Evolutionary conservation across 2,888 invertebrate genomes (phyloP), one percentile per base, ranked within the genome.

Genomic region (Teleogryllus oceanicus): DNA sequence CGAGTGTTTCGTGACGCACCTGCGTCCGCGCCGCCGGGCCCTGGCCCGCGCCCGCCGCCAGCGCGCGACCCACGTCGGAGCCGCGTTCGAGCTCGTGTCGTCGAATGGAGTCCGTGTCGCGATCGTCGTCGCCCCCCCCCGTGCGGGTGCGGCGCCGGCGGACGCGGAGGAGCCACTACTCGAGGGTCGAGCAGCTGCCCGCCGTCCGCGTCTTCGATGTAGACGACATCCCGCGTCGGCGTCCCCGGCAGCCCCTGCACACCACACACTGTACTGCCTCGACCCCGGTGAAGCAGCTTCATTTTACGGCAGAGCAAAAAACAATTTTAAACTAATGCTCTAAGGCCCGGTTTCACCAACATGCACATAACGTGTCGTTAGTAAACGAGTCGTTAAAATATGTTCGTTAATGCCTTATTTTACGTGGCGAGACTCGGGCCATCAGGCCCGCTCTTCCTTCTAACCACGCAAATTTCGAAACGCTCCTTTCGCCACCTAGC

Each of bases 41-140:
- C 16, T 16, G n/a, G 37, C 4, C 62, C n/a, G 62, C 62, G 16
- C 16, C 62, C 62, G 62, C 62, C 62, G 62, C 62, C 62, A 62
- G 62, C n/a, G 62, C 62, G 13, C 87, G 76, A 12, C 82, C 84
- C 4, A 90, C 88, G 83, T 94, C 94, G 21, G 94, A 94, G 11
- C 93, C 94, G 75, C 94, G 89, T 83, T 94, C 94, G 81, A 93
- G 90, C 88, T 95, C 94, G 84, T 94, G 94, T 80, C 93, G 89
- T 82, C 92, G 88, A 84, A 94, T 89, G 0, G 94, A 94, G 84
- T 94, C 94, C 78, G 92, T 89, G 83, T 94, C 93, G 24, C 89
- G 89, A 80, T 92, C 91, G 10, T 87, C 88, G 79, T 89, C 87
- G 11, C 78, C 49, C 20, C 8, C 78, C 78, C 5, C 76, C 79